phyloP scores from a whole-genome alignment of 92 coral and sea anemone species.

The Heteractis magnifica region DNA sequence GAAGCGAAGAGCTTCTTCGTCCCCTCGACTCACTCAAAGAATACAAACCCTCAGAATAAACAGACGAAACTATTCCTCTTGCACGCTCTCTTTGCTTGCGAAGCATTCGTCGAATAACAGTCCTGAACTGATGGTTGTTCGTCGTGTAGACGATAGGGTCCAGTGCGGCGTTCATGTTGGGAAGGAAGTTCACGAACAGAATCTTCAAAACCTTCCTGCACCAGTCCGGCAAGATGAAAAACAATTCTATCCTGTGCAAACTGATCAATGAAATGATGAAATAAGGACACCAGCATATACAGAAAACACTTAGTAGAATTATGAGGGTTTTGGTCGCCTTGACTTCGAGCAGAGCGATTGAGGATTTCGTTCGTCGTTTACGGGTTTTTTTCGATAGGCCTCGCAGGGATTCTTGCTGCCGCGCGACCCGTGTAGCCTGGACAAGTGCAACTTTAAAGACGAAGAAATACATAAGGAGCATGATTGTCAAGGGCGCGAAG shows the following conservation, averaged over 20 bases:
- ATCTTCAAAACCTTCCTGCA: constrained; percentile 34
- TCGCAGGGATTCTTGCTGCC: constrained; percentile 63
- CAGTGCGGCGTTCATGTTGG: constrained; percentile 79
- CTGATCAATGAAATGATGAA: constrained; percentile 67
- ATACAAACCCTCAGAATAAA: constrained; percentile 28
- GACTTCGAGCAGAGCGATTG: constrained; percentile 71
- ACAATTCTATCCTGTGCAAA: constrained; percentile 58
- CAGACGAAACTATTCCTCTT: constrained; percentile 14
- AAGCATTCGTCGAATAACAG: constrained; percentile 55
- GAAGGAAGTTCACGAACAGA: constrained; percentile 69
- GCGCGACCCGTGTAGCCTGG: constrained; percentile 70
- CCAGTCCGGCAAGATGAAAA: constrained; percentile 47
- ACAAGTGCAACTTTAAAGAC: constrained; percentile 82
- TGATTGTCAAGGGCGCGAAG: constrained; percentile 74
- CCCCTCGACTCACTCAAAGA: constrained; percentile 32
- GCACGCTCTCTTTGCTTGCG: constrained; percentile 40
- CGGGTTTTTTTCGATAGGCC: constrained; percentile 32
- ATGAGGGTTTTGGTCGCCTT: constrained; percentile 87
- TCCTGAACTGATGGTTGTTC: constrained; percentile 75
- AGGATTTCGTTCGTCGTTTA: constrained; percentile 43
- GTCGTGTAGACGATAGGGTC: constrained; percentile 84
- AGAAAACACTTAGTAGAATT: constrained; percentile 72
- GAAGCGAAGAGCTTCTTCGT: constrained; percentile 22
- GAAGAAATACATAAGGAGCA: constrained; percentile 84
- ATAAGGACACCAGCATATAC: constrained; percentile 87